phyloP scores from a whole-genome alignment of 2,888 invertebrate species.

The Steinernema scapterisci region DNA sequence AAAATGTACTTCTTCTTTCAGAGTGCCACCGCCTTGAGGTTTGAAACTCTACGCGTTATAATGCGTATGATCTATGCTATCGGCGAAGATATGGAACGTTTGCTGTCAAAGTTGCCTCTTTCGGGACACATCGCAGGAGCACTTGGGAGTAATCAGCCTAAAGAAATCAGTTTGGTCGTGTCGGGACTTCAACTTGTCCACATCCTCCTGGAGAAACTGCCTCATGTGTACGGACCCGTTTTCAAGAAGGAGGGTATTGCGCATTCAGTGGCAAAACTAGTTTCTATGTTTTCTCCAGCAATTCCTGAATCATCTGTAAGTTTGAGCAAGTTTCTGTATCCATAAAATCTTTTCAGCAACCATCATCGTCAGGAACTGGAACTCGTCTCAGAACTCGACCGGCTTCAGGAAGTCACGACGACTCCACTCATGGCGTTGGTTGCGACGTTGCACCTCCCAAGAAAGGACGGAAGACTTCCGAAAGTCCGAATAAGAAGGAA shows the following conservation, averaged over 20 bases:
- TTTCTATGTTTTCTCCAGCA: not conserved
- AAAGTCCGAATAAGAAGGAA: conserved; percentile 36
- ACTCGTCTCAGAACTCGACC: not conserved
- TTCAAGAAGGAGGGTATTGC: conserved; percentile 86
- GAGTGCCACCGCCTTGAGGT: conserved; percentile 94
- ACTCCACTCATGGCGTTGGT: not conserved
- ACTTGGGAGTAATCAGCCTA: conserved; percentile 38
- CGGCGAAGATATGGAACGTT: conserved; percentile 78
- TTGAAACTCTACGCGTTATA: conserved; percentile 91
- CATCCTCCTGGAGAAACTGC: conserved; percentile 81
- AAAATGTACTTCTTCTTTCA: conserved; percentile 47
- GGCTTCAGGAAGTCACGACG: not conserved
- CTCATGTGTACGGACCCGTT: conserved; percentile 90
- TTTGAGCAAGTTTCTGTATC: not conserved
- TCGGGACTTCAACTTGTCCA: conserved; percentile 95
- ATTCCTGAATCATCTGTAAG: not conserved
- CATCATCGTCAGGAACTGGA: not conserved
- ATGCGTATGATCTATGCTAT: conserved; percentile 92
- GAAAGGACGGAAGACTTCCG: conserved; percentile 16
- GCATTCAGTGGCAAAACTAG: not conserved
- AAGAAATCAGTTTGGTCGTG: conserved; percentile 83
- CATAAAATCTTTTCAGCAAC: not conserved
- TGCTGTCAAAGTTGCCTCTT: conserved; percentile 70
- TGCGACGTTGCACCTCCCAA: conserved; percentile 3
- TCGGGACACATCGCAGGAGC: conserved; percentile 66